These are phyloP conservation scores for Lagenorhynchus albirostris DNA, from an alignment of 2,113 vertebrate species.

Conservation along the genomic window DNA sequence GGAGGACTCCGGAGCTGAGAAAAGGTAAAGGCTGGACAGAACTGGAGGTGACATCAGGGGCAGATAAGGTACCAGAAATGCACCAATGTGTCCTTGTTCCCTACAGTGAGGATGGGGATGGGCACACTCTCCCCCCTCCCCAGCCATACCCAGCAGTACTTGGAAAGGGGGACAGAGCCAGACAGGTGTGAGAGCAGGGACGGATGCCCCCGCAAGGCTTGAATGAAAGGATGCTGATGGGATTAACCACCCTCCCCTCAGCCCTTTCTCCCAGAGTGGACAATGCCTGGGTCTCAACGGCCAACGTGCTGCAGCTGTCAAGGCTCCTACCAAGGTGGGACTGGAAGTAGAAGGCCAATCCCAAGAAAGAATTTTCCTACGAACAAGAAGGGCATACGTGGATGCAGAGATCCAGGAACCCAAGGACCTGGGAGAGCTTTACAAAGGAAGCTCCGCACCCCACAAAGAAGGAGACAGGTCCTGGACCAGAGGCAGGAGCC, in stretches of 20 bases:
- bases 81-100: background rate
- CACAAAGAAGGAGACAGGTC: background rate
- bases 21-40: conserved; percentile 6
- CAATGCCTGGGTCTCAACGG: background rate
- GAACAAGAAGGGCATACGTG: background rate
- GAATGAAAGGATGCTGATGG: background rate
- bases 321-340: background rate
- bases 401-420: background rate
- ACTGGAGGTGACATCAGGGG: background rate
- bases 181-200: background rate
- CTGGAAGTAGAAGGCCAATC: background rate
- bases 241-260: background rate
- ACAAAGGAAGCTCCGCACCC: background rate
- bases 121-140: background rate
- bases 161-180: background rate
- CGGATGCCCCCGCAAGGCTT: background rate
- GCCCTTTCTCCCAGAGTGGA: background rate
- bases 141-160: background rate
- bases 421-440: background rate
- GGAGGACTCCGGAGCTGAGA: background rate
- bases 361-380: background rate
- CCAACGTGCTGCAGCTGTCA: background rate
- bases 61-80: background rate
- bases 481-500: background rate
- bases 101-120: background rate